A percentile compares a stretch with the other conserved stretches of the same genome.
phyloP scores from a whole-genome alignment of 2,113 vertebrate species.

The Pelecanoides urinatrix region DNA sequence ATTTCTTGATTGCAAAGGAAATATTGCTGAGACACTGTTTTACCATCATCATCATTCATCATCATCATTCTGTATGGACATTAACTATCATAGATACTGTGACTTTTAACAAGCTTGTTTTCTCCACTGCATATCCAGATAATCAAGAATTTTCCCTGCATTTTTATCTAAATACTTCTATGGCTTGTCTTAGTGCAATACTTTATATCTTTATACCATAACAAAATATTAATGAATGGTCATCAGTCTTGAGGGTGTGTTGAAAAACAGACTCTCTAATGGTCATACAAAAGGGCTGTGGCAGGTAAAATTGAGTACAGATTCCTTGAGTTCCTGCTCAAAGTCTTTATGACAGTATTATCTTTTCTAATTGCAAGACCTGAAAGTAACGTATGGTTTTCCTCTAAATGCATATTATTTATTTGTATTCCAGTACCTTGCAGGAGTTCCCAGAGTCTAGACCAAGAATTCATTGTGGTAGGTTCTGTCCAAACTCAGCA shows the following conservation, averaged over 20 bases:
- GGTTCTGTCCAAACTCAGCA: not conserved
- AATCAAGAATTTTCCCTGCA: not conserved
- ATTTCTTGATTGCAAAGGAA: slow-evolving; percentile 32
- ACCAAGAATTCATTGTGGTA: not conserved
- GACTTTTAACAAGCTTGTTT: slow-evolving; percentile 23
- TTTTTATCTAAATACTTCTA: not conserved
- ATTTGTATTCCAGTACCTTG: not conserved
- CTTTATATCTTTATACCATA: not conserved
- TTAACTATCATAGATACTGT: not conserved
- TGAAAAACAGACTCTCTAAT: not conserved
- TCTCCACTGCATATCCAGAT: not conserved
- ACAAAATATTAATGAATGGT: not conserved
- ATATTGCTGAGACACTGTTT: not conserved
- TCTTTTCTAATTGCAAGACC: not conserved
- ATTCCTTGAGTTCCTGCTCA: not conserved
- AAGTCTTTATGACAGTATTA: not conserved
- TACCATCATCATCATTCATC: not conserved
- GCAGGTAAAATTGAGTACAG: not conserved
- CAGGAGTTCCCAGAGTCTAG: not conserved
- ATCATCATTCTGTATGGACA: not conserved
- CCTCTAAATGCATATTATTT: not conserved
- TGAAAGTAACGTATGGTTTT: not conserved
- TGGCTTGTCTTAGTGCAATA: not conserved
- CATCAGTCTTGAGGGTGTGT: not conserved
- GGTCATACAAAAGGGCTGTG: not conserved